Percentiles rank a stretch among this genome's conserved stretches.
phyloP scores from a whole-genome alignment of 2,888 invertebrate genomes.

The Cephus runcator region DNA sequence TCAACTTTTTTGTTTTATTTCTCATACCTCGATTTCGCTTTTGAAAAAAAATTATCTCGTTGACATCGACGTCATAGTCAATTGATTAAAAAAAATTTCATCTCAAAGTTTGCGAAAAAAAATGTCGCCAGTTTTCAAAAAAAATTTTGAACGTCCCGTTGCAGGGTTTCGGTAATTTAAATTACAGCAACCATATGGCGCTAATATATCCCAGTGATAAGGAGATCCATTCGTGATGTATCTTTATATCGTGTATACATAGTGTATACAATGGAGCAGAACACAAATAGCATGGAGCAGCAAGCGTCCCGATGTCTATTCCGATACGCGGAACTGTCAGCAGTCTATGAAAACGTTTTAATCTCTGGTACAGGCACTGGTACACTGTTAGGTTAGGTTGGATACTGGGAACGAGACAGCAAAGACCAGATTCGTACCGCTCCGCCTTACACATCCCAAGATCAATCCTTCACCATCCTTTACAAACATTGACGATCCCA shows the following conservation, averaged over 20 bases:
- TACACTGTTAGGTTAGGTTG: background rate
- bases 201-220: background rate
- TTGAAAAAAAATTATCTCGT: background rate
- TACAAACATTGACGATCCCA: background rate
- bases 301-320: background rate
- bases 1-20: background rate
- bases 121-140: background rate
- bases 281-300: background rate
- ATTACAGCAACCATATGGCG: background rate
- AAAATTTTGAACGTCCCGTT: background rate
- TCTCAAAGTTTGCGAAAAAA: background rate
- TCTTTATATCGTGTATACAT: background rate
- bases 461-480: background rate
- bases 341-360: slow-evolving; percentile 1
- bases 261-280: background rate
- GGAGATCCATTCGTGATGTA: background rate
- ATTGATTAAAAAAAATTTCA: background rate
- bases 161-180: background rate
- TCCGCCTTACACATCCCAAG: background rate
- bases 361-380: background rate
- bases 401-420: background rate
- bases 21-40: background rate
- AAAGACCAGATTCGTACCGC: slow-evolving; percentile 1
- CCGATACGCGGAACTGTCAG: background rate
- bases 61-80: background rate